phyloP scores from a whole-genome alignment of 2,888 invertebrate species.

The Andrena praecox region DNA sequence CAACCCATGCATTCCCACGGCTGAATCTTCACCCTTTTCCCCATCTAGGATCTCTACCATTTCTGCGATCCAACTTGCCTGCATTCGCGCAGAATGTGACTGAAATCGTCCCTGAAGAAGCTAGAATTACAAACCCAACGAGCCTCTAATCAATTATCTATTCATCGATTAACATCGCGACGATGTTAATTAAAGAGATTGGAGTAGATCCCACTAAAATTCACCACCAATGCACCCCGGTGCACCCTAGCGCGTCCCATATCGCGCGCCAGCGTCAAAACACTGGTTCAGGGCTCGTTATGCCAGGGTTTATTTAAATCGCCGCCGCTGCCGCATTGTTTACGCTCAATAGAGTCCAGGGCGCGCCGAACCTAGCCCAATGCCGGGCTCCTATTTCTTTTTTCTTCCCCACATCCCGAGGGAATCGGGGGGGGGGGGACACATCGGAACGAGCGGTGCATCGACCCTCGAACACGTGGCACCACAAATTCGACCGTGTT shows the following conservation, averaged over 20 bases:
- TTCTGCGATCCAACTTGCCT: not conserved
- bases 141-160: too few relatives aligned
- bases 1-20: conserved; percentile 56
- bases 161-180: too few relatives aligned
- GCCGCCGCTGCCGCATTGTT: conserved; percentile 60
- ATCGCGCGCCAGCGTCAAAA: conserved; percentile 23
- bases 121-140: too few relatives aligned
- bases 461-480: conserved; percentile 67
- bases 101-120: not conserved
- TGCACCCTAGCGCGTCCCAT: not conserved
- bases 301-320: conserved; percentile 57
- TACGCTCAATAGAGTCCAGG: conserved; percentile 57
- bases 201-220: too few relatives aligned
- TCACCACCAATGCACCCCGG: not conserved
- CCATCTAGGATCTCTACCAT: conserved; percentile 4
- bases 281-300: conserved; percentile 31
- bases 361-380: conserved; percentile 54
- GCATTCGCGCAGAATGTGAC: not conserved
- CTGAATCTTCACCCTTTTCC: conserved; percentile 24
- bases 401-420: conserved; percentile 13
- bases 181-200: too few relatives aligned
- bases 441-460: conserved; percentile 42
- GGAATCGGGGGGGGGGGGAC: conserved; percentile 33
- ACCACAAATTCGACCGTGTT: conserved; percentile 39
- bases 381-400: conserved; percentile 22